Evolutionary conservation across 2,113 vertebrate genomes (phyloP).

Genomic region (Trinectes maculatus): DNA sequence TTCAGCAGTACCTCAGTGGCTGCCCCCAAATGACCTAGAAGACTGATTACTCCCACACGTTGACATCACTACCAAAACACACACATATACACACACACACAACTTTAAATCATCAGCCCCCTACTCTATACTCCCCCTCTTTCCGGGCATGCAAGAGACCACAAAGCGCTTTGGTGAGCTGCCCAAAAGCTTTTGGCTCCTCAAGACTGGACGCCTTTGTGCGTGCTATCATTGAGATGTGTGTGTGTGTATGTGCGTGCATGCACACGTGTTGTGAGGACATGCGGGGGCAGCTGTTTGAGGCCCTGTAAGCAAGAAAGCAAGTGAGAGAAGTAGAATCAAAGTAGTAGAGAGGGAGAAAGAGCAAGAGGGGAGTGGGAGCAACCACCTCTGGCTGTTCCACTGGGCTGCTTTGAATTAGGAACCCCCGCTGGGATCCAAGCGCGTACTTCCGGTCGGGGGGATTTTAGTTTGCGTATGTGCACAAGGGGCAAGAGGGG

Average conservation of each 20-base stretch:
- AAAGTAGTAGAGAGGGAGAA: slow-evolving; percentile 22
- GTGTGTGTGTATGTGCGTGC: slow-evolving; percentile 25
- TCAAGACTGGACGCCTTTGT: slow-evolving; percentile 49
- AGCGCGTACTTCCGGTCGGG: slow-evolving; percentile 82
- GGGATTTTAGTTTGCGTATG: slow-evolving; percentile 52
- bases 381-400: slow-evolving; percentile 80
- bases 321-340: slow-evolving; percentile 10
- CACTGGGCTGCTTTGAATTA: slow-evolving; percentile 87
- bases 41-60: slow-evolving; percentile 34
- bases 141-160: slow-evolving; percentile 61
- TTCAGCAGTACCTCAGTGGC: slow-evolving; percentile 37
- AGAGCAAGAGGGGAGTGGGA: slow-evolving; percentile 61
- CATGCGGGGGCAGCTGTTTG: slow-evolving; percentile 60
- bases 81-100: background rate
- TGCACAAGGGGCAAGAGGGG: slow-evolving; percentile 11
- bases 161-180: slow-evolving; percentile 71
- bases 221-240: slow-evolving; percentile 36
- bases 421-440: slow-evolving; percentile 82
- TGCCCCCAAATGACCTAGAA: slow-evolving; percentile 65
- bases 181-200: slow-evolving; percentile 64
- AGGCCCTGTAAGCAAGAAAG: slow-evolving; percentile 45
- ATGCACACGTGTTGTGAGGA: slow-evolving; percentile 54
- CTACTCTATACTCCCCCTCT: slow-evolving; percentile 47
- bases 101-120: slow-evolving; percentile 54
- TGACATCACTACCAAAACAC: background rate